phyloP scores from a whole-genome alignment of 2,888 invertebrate genomes.

The Rotaria magnacalcarata region DNA sequence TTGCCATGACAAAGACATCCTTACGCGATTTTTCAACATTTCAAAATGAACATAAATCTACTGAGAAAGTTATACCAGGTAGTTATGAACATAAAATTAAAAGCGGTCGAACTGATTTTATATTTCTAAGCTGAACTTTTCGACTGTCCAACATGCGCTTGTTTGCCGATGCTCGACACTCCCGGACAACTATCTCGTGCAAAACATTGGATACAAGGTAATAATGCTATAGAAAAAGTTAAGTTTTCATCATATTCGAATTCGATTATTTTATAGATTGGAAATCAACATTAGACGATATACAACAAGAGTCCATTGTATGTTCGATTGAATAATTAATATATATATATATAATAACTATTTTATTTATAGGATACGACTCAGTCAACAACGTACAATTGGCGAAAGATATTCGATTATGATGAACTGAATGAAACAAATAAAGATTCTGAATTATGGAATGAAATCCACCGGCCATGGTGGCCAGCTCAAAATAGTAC shows the following conservation, averaged over 20 bases:
- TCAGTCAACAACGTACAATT: neutral
- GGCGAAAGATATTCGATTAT: conserved; percentile 4
- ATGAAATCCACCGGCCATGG: conserved; percentile 15
- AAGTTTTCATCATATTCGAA: neutral
- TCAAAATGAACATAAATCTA: neutral
- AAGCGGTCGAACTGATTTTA: too few species aligned
- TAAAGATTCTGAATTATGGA: neutral
- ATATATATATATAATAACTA: neutral
- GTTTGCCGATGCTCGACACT: neutral
- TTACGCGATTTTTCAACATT: conserved; percentile 30
- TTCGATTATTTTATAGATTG: neutral
- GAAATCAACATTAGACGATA: neutral
- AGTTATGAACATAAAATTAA: neutral
- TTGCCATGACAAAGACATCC: neutral
- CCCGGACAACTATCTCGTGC: neutral
- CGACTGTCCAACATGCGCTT: neutral
- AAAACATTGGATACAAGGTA: conserved; percentile 35
- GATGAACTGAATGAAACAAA: conserved; percentile 17
- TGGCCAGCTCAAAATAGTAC: neutral
- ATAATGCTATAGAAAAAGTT: neutral
- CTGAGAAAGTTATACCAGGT: neutral
- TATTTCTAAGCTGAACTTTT: neutral
- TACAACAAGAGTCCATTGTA: neutral
- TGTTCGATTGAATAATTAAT: neutral
- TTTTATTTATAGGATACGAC: neutral